Evolutionary conservation across 1,140 invertebrate species (phyloP).

Genomic region (Lethrus apterus): DNA sequence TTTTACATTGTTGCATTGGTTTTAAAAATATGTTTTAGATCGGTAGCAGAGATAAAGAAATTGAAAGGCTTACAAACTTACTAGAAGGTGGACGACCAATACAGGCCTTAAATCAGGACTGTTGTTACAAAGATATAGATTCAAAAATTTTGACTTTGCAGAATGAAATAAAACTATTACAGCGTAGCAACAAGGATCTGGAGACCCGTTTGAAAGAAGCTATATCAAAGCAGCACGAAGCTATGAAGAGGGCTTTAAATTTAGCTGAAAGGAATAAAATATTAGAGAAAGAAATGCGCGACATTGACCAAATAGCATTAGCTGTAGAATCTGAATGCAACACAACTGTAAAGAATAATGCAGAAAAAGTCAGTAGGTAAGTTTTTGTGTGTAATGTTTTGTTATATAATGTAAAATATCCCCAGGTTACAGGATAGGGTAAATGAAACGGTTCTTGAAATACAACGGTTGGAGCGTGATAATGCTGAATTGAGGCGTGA

Average conservation of each 20-base stretch:
- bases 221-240: slow-evolving; percentile 62
- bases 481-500: slow-evolving; percentile 42
- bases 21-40: slow-evolving; percentile 20
- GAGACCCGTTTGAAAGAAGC: slow-evolving; percentile 54
- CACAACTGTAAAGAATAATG: slow-evolving; percentile 40
- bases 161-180: slow-evolving; percentile 47
- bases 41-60: slow-evolving; percentile 52
- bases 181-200: slow-evolving; percentile 47
- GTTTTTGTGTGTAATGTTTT: slow-evolving; percentile 8
- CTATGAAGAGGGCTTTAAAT: slow-evolving; percentile 59
- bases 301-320: slow-evolving; percentile 59
- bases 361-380: slow-evolving; percentile 33
- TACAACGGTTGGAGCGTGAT: slow-evolving; percentile 46
- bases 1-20: background rate
- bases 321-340: slow-evolving; percentile 60
- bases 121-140: slow-evolving; percentile 45
- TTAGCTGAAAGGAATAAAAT: slow-evolving; percentile 59
- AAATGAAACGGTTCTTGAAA: slow-evolving; percentile 41
- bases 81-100: slow-evolving; percentile 55
- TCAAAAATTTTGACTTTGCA: slow-evolving; percentile 35
- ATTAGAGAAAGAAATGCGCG: slow-evolving; percentile 57
- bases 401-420: slow-evolving; percentile 2
- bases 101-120: slow-evolving; percentile 49
- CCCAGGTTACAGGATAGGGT: slow-evolving; percentile 44
- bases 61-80: slow-evolving; percentile 51